Base-by-base conservation (phyloP, 53 echinoderm and acorn worm genomes). In the Temnopleurus reevesii region DNA sequence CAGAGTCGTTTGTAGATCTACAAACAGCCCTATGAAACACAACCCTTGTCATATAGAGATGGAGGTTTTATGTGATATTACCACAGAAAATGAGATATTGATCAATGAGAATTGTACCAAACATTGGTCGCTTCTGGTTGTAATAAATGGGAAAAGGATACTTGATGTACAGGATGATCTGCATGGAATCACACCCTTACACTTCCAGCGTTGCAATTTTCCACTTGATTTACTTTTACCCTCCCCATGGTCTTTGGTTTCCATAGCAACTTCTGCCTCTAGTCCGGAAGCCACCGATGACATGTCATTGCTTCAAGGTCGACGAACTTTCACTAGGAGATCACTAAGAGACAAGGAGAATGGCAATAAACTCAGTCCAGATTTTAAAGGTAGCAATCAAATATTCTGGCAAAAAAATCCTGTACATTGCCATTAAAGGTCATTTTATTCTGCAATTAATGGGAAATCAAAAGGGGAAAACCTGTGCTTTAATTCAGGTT, bases 241-340 rank as follows among this genome's bases (percentile, higher is more conserved):
- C 71, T 41, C 34, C 63, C 71, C 71, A 71, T 71, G 38, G 71
- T 36, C 21, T 71, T 71, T 71, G 71, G 54, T 86, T 49, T 87
- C 81, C 12, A 41, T 56, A 92, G 92, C 92, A 76, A 92, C 92
- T 21, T 51, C 91, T 89, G 97, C 95, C 46, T 95, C 95, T 77
- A 97, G 95, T 85, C 97, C 97, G 9, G 95, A 99, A 82, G 93
- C 94, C 5, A 90, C 86, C 15, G 99, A 99, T 79, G 99, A 99
- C 53, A 92, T 95, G 46, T 92, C 90, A 6, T 51, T 99, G 59
- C 90, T 93, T 71, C 92, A 92, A 38, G 93, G 91, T 76, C 91
- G 94, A 41, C 89, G 94, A n/a, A 90, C 92, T 21, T 91, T 95
- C 51, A 90, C 94, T 31, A 82, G 99, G 31, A 92, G 99, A 55